Percentiles rank a stretch among this genome's conserved stretches.
These are phyloP conservation scores for Sarcophaga carnaria DNA, from an alignment of 2,888 invertebrate genomes.

Conservation along the genomic window DNA sequence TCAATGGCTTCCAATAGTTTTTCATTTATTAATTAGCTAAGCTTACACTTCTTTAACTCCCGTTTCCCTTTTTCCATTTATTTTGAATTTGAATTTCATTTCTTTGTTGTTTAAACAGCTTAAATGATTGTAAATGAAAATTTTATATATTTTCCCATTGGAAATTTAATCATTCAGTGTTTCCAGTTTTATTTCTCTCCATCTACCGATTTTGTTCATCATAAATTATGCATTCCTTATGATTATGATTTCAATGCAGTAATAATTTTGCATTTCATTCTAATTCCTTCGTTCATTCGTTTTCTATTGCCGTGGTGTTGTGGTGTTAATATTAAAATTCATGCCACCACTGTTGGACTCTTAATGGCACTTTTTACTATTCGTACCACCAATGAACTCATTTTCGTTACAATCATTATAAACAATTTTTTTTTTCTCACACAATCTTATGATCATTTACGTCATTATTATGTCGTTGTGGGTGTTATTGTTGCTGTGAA, in stretches of 20 bases:
- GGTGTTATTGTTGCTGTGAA: neutral
- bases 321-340: conserved; percentile 15
- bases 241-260: neutral
- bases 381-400: neutral
- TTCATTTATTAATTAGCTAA: too few relatives aligned
- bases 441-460: conserved; percentile 13
- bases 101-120: too few relatives aligned
- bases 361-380: neutral
- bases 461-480: conserved; percentile 15
- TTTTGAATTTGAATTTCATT: too few relatives aligned
- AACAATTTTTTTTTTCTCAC: conserved; percentile 32
- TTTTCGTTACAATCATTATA: neutral
- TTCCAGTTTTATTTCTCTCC: neutral
- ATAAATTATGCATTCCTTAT: conserved; percentile 7
- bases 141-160: too few relatives aligned
- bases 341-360: conserved; percentile 1
- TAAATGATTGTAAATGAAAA: too few relatives aligned
- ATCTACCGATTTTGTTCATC: neutral
- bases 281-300: neutral
- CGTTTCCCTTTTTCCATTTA: too few relatives aligned
- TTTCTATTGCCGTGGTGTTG: too few relatives aligned
- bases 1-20: too few relatives aligned
- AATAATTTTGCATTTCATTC: conserved; percentile 5
- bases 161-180: too few relatives aligned
- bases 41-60: too few relatives aligned